Percentiles rank a stretch among this genome's conserved stretches.
Conservation (phyloP, 2,113 vertebrate species). For the Mionectes macconnelli region DNA sequence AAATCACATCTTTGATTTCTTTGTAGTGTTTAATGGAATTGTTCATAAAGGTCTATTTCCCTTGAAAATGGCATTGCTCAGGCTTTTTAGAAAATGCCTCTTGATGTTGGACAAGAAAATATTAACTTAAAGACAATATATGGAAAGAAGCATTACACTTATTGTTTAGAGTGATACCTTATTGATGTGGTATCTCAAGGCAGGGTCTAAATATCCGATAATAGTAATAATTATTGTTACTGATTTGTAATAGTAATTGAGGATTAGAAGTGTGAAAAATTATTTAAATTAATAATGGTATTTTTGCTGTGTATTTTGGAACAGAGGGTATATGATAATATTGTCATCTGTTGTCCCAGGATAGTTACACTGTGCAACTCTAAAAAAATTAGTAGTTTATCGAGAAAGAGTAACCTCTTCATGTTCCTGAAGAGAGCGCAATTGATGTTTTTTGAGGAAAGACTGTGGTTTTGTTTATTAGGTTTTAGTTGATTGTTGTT, state of each 20-base stretch:
- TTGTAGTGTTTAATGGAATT: background rate
- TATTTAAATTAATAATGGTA: background rate
- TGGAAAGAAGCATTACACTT: background rate
- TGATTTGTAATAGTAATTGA: background rate
- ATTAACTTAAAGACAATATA: background rate
- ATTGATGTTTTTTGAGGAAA: background rate
- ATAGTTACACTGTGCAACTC: background rate
- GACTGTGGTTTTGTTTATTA: background rate
- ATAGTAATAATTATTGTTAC: background rate
- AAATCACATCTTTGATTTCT: background rate
- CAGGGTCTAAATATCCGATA: background rate
- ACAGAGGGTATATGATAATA: background rate
- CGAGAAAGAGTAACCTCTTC: background rate
- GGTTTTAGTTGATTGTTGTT: background rate
- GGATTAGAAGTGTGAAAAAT: background rate
- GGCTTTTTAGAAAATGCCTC: background rate
- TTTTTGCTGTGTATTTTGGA: background rate
- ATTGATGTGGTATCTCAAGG: background rate
- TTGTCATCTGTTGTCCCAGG: background rate
- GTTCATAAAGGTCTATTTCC: background rate
- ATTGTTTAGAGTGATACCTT: background rate
- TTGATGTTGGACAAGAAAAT: background rate
- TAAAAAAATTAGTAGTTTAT: background rate
- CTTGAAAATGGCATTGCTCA: rapidly evolving
- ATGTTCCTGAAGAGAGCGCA: background rate